phyloP scores from a whole-genome alignment of 37 sponge, comb jelly and placozoan genomes.

The Haliclona indistincta region DNA sequence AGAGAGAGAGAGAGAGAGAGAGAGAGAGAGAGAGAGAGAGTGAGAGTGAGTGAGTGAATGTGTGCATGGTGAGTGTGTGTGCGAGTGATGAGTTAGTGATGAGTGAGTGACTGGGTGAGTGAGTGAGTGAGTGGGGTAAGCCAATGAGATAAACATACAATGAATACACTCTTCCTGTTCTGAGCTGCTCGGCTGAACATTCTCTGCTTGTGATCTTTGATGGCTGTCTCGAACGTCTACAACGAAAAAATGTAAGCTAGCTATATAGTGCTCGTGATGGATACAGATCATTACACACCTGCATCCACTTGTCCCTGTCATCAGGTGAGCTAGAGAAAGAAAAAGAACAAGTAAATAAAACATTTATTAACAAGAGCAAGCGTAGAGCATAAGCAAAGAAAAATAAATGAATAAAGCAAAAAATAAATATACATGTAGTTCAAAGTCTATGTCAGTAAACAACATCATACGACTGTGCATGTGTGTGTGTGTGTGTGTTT shows the following conservation, averaged over 20 bases:
- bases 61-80: background rate
- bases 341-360: background rate
- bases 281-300: slow-evolving; percentile 17
- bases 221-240: slow-evolving; percentile 50
- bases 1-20: background rate
- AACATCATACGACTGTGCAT: background rate
- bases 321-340: slow-evolving; percentile 20
- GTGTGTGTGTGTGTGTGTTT: too few species aligned
- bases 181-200: background rate
- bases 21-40: slow-evolving; percentile 8
- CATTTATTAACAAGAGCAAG: too few species aligned
- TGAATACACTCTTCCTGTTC: background rate
- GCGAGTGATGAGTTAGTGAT: background rate
- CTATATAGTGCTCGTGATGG: background rate
- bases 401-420: too few species aligned
- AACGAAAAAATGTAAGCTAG: background rate
- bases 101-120: too few species aligned
- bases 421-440: too few species aligned
- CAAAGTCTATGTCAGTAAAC: too few species aligned
- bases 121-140: background rate
- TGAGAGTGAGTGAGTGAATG: slow-evolving; percentile 4
- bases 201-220: slow-evolving; percentile 36
- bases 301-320: slow-evolving; percentile 49
- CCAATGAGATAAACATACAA: background rate
- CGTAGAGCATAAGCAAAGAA: too few species aligned